Evolutionary conservation across 2,797 vertebrate genomes (phyloP).

Genomic region (Muscicapa striata): DNA sequence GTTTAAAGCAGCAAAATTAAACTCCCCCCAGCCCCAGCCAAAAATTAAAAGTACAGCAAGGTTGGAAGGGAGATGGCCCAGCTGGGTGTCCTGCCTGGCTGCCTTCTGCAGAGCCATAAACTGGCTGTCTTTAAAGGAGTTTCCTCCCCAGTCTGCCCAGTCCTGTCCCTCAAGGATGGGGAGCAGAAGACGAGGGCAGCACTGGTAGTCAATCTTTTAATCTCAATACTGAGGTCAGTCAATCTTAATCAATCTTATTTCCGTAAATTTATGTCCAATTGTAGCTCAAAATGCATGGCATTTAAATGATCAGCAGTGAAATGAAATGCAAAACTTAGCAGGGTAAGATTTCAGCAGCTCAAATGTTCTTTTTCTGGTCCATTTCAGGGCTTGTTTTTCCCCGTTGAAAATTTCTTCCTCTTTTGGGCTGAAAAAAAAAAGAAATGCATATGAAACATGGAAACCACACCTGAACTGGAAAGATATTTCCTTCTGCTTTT

Average conservation of each 20-base stretch:
- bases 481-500: not conserved
- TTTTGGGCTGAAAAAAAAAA: not conserved
- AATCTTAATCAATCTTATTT: not conserved
- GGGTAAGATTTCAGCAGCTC: not conserved
- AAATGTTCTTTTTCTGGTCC: not conserved
- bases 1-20: not conserved
- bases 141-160: not conserved
- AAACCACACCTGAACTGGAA: constrained; percentile 34
- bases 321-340: not conserved
- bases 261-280: not conserved
- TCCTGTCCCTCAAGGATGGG: too few species aligned
- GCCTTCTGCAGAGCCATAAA: accelerated
- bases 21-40: not conserved
- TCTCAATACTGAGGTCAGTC: too few species aligned
- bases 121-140: accelerated
- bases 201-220: not conserved
- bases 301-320: not conserved
- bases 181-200: accelerated
- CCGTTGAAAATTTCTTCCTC: not conserved
- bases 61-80: not conserved
- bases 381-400: not conserved
- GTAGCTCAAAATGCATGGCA: not conserved
- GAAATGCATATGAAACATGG: not conserved
- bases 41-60: not conserved
- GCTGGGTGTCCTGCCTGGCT: not conserved